Base-by-base conservation (phyloP, 2,797 vertebrate genomes). In the Toxotes lorentzi region DNA sequence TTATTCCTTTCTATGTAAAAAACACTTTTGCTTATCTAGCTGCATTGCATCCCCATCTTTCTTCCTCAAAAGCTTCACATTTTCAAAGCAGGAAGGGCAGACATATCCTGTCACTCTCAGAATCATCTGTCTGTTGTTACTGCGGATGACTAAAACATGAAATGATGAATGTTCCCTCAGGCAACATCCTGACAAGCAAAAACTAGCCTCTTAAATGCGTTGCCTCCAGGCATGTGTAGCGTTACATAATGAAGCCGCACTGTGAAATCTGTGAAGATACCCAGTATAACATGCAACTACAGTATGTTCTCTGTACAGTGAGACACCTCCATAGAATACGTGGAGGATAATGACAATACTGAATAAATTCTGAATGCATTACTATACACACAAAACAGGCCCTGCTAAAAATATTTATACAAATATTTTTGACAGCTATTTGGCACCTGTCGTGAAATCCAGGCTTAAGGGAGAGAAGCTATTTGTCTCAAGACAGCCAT, bases 81-180 rank as follows among this genome's bases (percentile, higher is more conserved):
- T 62, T 77, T 76, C 41, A 73, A 76, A 76, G 65, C 53, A 23
- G 48, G 43, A 70, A 71, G 78, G 70, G 60, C 32, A 1, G 65
- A 73, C 69, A 81, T 41, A 70, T 73, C 66, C 85, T 69, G 85
- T 87, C 86, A 78, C 79, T 82, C 70, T 77, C 69, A 32, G 62
- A 86, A 66, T 91, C 82, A 76, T 90, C 85, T 84, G 84, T 76
- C 78, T 77, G 68, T 77, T 89, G 93, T 94, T 90, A 70, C 85
- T 66, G 70, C 10, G 23, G 63, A 85, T 88, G 83, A 85, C 79
- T 86, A 71, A 80, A 89, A 88, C 81, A 85, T 75, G 60, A 88
- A 89, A 88, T 85, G 86, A 89, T 78, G 80, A 88, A 86, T 66
- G 78, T 83, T 79, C 77, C 88, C 65, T 43, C 43, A 61, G 86